Base-by-base conservation (phyloP, 2,797 vertebrate genomes). In the Chiloscyllium punctatum region DNA sequence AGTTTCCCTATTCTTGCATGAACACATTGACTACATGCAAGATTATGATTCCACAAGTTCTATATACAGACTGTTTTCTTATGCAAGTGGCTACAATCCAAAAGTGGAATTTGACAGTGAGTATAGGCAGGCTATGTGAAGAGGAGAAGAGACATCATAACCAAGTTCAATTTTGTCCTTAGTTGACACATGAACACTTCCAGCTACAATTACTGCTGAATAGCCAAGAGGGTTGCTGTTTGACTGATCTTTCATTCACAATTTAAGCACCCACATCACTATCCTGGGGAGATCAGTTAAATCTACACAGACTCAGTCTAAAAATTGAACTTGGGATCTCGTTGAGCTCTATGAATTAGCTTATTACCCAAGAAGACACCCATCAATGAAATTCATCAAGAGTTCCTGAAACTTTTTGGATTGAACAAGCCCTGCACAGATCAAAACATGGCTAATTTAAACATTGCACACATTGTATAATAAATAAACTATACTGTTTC, bases 401-500 rank as follows among this genome's bases (percentile, higher is more conserved):
- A 77, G 51, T 95, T 95, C 71, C 71, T 95, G 71, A 95, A 57
- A 74, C 13, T 27, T 77, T 30, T 53, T 53, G 15, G 72, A 94
- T 48, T 51, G 68, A 94, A 16, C 71, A 74, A 74, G 69, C 15
- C 69, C 94, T 74, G 71, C 94, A 95, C 94, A 74, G 69, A 51
- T 53, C 30, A 77, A 95, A 77, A 77, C 71, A 72, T 72, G 6
- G 15, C 71, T 74, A 74, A 95, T 53, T 95, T 53, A 57, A 95
- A 53, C 71, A 95, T 95, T 95, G 94, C 94, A 95, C 69, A 95
- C n/a, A 8, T 48, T 77, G 48, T 95, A 95, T 77, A 94, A 94
- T 94, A 95, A 95, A 95, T 95, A 94, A 94, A 94, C 91, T 48
- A n/a, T 94, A 95, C 69, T 21, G 42, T 77, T 77, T 95, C 71